phyloP scores from a whole-genome alignment of 2,888 invertebrate species.

The Meteorus cinctellus region DNA sequence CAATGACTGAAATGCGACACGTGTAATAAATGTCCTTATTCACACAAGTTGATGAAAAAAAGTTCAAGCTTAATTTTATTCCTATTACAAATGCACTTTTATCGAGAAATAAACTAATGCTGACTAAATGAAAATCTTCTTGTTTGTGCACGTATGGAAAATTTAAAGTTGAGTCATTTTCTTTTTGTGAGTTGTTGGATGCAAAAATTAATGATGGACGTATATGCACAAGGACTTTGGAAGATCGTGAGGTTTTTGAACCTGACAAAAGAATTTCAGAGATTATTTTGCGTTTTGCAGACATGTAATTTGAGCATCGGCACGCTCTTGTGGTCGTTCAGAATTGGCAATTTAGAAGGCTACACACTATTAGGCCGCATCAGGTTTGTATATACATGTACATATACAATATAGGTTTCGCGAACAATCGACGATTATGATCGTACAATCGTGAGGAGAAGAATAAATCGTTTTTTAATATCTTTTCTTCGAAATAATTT shows the following conservation, averaged over 20 bases:
- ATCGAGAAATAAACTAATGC: too few species aligned
- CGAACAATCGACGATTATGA: conserved; percentile 38
- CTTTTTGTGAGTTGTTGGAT: too few species aligned
- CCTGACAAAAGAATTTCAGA: conserved; percentile 24
- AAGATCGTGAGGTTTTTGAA: conserved; percentile 29
- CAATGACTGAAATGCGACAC: too few species aligned
- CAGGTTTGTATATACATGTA: neutral
- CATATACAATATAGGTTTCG: neutral
- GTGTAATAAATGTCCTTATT: too few species aligned
- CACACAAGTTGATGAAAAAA: too few species aligned
- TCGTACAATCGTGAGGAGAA: conserved; percentile 25
- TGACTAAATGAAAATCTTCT: too few species aligned
- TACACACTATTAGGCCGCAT: conserved; percentile 18
- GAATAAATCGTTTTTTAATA: conserved; percentile 20
- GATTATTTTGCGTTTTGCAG: conserved; percentile 30
- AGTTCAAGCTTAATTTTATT: too few species aligned
- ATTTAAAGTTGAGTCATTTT: too few species aligned
- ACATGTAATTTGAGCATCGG: conserved; percentile 50
- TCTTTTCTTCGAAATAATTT: neutral
- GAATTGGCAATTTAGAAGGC: conserved; percentile 49
- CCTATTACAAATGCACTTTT: too few species aligned
- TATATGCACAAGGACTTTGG: neutral
- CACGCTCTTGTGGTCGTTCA: conserved; percentile 38
- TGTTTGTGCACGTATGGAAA: too few species aligned
- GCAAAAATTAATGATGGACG: neutral